Evolutionary conservation across 2,888 invertebrate genomes (phyloP), one percentile per base, ranked within the genome.

Genomic region (Tolmerus cingulatus): DNA sequence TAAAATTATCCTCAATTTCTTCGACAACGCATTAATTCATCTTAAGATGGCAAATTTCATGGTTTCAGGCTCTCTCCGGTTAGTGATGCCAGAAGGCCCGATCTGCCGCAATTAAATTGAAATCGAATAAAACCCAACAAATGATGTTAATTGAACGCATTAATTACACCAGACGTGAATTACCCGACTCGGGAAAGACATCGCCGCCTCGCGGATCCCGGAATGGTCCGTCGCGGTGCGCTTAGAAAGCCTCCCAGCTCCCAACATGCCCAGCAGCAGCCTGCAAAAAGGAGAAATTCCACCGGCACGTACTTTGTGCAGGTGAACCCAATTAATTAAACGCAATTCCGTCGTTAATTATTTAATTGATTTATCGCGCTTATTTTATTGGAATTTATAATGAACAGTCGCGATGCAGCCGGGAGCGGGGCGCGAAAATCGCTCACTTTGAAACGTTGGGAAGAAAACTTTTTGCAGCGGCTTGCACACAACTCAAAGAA

Each of bases 361-460:
- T 86, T 86, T 86, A 86, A 86, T 86, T 86, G 86, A 86, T 86
- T 86, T 78, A 86, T 86, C 86, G 86, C 86, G 86, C 86, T 77
- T 55, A 77, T 55, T 86, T 86, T 57, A 55, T 78, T 37, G 86
- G 77, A 77, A 86, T 86, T 37, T 57, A 78, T 86, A 57, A 55
- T 74, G 43, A 66, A 66, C 27, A 66, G 74, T 8, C 14, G 74
- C 43, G 43, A 19, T 66, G 74, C 57, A 74, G 57, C 74, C 74
- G 74, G 74, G 74, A 85, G 74, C 43, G 74, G 74, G 74, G 74
- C 30, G 82, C 66, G 82, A 82, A 82, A 82, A 82, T 82, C 57
- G 66, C 82, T 82, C 27, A 66, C 66, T 66, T 66, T 27, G 66
- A 66, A 66, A 66, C 27, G 66, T 66, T 66, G 66, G 66, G 66